phyloP scores from a whole-genome alignment of 1,140 invertebrate genomes.

The Sinonovacula constricta region DNA sequence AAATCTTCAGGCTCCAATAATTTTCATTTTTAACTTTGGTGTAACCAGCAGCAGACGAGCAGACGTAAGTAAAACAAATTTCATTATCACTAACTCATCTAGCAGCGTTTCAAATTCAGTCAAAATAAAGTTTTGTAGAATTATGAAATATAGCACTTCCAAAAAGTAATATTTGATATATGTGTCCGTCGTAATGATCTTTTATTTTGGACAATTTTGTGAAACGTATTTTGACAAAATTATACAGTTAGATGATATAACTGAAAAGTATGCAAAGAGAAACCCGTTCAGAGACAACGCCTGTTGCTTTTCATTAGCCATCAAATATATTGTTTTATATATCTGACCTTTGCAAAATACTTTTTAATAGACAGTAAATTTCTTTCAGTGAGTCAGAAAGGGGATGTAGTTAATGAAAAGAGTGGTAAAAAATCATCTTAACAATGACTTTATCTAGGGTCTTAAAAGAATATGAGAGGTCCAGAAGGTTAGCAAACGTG shows the following conservation, averaged over 20 bases:
- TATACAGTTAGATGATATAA: constrained; percentile 14
- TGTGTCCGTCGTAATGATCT: too few relatives aligned
- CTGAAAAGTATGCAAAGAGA: constrained; percentile 19
- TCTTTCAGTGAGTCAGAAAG: not conserved
- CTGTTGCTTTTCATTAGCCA: constrained; percentile 15
- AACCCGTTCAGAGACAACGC: constrained; percentile 16
- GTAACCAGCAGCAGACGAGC: constrained; percentile 14
- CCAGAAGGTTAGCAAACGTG: not conserved
- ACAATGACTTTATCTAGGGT: constrained; percentile 19
- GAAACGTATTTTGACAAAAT: too few relatives aligned
- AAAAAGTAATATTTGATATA: too few relatives aligned
- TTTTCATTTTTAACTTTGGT: constrained; percentile 20
- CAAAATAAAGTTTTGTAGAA: too few relatives aligned
- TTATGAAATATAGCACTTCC: too few relatives aligned
- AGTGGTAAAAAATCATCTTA: constrained; percentile 11
- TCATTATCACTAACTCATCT: constrained; percentile 10
- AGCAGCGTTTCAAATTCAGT: too few relatives aligned
- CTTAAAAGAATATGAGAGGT: constrained; percentile 9
- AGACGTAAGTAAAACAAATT: constrained; percentile 19
- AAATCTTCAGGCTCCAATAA: constrained; percentile 12
- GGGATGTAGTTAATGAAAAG: constrained; percentile 13
- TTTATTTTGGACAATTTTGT: too few relatives aligned
- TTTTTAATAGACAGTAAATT: constrained; percentile 8
- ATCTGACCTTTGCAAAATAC: constrained; percentile 11
- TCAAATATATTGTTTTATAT: constrained; percentile 8